Conservation (phyloP, 2,888 invertebrate species). For the Cheilosia soror region DNA sequence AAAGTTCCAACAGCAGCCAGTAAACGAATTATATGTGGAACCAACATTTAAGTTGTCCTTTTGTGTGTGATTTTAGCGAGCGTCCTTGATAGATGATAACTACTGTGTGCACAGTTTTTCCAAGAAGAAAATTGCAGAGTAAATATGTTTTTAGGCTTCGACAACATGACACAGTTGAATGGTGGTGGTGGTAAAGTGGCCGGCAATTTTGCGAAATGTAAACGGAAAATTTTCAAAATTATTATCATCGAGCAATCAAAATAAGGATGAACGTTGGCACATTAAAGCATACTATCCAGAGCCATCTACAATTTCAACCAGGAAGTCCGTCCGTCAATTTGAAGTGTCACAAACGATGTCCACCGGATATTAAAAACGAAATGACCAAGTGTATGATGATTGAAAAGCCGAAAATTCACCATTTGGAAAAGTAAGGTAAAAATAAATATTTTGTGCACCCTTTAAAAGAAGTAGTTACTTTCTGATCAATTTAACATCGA, state of each 20-base stretch:
- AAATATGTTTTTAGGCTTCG: slow-evolving; percentile 16
- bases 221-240: slow-evolving; percentile 3
- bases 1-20: slow-evolving; percentile 36
- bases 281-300: slow-evolving; percentile 13
- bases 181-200: background rate
- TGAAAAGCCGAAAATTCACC: background rate
- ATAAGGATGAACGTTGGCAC: background rate
- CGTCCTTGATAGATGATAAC: slow-evolving; percentile 25
- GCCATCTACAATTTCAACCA: slow-evolving; percentile 15
- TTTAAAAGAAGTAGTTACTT: too few relatives aligned
- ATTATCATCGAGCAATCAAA: background rate
- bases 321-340: slow-evolving; percentile 59
- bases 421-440: too few relatives aligned
- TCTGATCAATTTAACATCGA: too few relatives aligned
- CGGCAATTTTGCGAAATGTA: background rate
- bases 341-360: slow-evolving; percentile 30
- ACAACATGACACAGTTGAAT: slow-evolving; percentile 7
- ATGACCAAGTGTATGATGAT: slow-evolving; percentile 32
- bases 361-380: slow-evolving; percentile 63
- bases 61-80: slow-evolving; percentile 24
- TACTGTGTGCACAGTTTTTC: slow-evolving; percentile 5
- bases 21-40: slow-evolving; percentile 35
- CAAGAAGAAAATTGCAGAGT: slow-evolving; percentile 22
- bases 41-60: slow-evolving; percentile 15
- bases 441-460: too few relatives aligned